These are phyloP conservation scores for Dipus sagitta DNA, from an alignment of 2,797 vertebrate genomes.

Conservation along the genomic window DNA sequence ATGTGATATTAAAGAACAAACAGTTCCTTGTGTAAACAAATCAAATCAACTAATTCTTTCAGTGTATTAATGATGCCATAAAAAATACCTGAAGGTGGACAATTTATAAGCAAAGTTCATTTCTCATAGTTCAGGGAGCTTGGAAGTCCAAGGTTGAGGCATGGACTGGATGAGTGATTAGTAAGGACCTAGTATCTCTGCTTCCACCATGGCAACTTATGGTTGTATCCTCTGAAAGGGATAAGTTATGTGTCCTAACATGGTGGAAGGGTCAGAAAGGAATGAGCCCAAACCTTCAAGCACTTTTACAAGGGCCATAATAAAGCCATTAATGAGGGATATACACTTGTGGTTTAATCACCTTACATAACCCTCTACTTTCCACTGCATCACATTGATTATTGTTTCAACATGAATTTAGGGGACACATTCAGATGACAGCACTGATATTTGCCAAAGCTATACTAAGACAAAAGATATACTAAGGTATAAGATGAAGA, in stretches of 20 bases:
- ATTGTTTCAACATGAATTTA: background rate
- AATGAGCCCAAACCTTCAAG: background rate
- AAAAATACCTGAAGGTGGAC: background rate
- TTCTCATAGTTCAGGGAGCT: background rate
- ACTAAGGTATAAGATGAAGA: too few relatives aligned
- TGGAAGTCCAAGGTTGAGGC: background rate
- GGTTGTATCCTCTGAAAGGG: background rate
- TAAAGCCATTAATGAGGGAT: background rate
- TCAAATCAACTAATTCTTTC: background rate
- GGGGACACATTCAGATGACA: background rate
- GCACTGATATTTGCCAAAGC: background rate
- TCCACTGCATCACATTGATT: background rate
- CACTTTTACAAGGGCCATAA: background rate
- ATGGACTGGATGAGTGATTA: background rate
- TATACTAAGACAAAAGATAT: background rate
- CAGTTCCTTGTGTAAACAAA: constrained; percentile 22
- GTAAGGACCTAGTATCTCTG: background rate
- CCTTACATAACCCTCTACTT: background rate
- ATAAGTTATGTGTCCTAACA: background rate
- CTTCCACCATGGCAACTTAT: background rate
- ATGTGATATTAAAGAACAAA: constrained; percentile 49
- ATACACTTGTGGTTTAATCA: background rate
- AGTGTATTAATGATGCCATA: background rate
- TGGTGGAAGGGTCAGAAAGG: background rate
- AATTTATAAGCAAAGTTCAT: constrained; percentile 1